A percentile compares a stretch with the other conserved stretches of the same genome.
Conservation (phyloP, 2,113 vertebrate genomes). For the Cnemophilus loriae region DNA sequence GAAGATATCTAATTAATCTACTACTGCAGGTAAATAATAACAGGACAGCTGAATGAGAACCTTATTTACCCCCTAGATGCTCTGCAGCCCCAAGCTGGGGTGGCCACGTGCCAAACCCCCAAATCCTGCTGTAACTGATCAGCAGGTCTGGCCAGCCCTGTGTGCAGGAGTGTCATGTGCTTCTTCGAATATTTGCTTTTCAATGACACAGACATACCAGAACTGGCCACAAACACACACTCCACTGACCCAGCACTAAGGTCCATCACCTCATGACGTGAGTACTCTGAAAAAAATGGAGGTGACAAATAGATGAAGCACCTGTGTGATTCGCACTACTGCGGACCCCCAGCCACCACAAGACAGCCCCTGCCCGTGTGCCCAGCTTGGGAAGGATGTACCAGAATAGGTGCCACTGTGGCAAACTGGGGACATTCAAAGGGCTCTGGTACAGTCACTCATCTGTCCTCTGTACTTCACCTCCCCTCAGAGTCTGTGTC, state of each 20-base stretch:
- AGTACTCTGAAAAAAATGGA: neutral
- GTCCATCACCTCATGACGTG: fast-evolving
- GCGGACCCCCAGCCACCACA: fast-evolving
- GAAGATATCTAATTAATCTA: neutral
- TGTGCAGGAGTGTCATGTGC: neutral
- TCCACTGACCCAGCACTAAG: neutral
- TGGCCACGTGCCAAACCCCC: neutral
- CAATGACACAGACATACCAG: neutral
- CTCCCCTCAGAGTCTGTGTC: neutral
- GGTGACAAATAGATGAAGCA: neutral
- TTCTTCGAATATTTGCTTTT: neutral
- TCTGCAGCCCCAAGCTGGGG: neutral
- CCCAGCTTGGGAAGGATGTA: neutral
- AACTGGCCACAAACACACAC: neutral
- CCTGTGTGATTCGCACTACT: neutral
- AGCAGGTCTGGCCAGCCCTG: neutral
- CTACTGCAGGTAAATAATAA: neutral
- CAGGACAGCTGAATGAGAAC: neutral
- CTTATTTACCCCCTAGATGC: neutral
- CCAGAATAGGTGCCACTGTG: neutral
- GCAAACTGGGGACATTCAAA: neutral
- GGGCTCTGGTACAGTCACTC: neutral
- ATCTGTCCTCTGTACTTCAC: neutral
- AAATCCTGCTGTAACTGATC: neutral
- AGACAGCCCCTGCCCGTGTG: neutral